phyloP scores from a whole-genome alignment of 2,888 invertebrate genomes.

The Chymomyza caudatula region DNA sequence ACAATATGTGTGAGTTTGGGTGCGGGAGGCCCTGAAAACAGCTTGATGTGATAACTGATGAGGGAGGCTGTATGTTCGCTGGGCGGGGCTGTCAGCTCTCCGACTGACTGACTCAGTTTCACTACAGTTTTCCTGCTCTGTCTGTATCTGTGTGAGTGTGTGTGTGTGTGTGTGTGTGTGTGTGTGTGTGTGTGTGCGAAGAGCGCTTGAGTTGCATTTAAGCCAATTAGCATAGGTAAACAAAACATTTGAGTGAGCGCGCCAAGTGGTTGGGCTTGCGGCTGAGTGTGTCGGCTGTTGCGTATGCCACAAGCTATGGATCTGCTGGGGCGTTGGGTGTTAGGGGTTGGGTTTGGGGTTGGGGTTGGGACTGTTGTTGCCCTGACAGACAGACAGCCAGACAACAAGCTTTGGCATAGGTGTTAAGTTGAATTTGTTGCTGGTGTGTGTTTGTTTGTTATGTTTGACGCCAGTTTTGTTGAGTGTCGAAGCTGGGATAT shows the following conservation, averaged over 20 bases:
- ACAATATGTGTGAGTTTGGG: conserved; percentile 43
- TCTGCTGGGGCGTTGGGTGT: conserved; percentile 10
- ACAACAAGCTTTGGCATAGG: no score
- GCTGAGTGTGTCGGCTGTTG: conserved; percentile 42
- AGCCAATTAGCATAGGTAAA: conserved; percentile 75
- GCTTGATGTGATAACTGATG: not conserved
- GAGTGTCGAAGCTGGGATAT: conserved; percentile 6
- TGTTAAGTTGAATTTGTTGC: conserved; percentile 47
- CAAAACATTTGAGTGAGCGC: conserved; percentile 71
- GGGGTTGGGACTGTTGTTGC: not conserved
- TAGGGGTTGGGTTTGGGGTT: not conserved
- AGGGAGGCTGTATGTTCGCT: not conserved
- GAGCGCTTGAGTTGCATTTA: conserved; percentile 74
- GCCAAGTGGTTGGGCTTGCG: conserved; percentile 53
- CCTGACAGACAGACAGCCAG: not conserved
- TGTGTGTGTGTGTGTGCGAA: conserved; percentile 36
- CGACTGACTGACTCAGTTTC: conserved; percentile 19
- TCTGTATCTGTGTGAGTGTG: not conserved
- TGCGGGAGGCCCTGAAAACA: not conserved
- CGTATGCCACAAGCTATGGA: conserved; percentile 4
- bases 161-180: not conserved
- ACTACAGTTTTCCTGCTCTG: conserved; percentile 43
- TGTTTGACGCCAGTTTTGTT: conserved; percentile 32
- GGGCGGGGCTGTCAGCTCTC: conserved; percentile 23
- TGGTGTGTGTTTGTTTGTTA: conserved; percentile 49